These are phyloP conservation scores for Pimephales promelas DNA, from an alignment of 2,113 vertebrate species.

Conservation along the genomic window DNA sequence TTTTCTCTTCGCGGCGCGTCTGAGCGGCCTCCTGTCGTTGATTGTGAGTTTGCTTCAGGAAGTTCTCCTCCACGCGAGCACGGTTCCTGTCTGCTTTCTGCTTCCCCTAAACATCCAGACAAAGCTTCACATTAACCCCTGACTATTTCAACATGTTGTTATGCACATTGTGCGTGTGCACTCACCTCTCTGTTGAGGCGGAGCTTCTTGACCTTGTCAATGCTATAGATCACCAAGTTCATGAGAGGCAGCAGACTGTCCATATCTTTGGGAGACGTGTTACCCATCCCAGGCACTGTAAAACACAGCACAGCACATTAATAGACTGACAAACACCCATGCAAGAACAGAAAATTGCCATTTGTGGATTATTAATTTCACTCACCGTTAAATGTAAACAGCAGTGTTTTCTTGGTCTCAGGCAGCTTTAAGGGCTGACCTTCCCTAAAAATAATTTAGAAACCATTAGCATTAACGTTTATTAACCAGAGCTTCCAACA, in stretches of 20 bases:
- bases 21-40: conserved; percentile 97
- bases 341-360: not conserved
- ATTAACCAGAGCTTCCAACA: not conserved
- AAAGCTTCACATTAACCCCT: not conserved
- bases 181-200: conserved; percentile 96
- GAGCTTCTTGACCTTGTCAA: conserved; percentile 98
- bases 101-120: conserved; percentile 81
- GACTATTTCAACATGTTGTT: not conserved
- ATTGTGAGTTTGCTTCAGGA: conserved; percentile 94
- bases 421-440: conserved; percentile 98
- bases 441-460: conserved; percentile 80
- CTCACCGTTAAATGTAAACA: conserved; percentile 99
- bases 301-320: not conserved
- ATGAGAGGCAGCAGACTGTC: conserved; percentile 93
- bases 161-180: not conserved
- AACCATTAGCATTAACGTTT: not conserved
- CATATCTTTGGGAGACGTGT: conserved; percentile 99
- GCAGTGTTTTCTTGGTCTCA: conserved; percentile 95
- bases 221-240: conserved; percentile 99
- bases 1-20: conserved; percentile 94
- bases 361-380: not conserved
- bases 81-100: conserved; percentile 96
- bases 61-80: conserved; percentile 96
- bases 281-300: conserved; percentile 95
- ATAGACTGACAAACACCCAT: not conserved